A percentile compares a stretch with the other conserved stretches of the same genome.
Evolutionary conservation across 2,888 invertebrate genomes (phyloP).

Genomic region (Eudasyphora cyanicolor): DNA sequence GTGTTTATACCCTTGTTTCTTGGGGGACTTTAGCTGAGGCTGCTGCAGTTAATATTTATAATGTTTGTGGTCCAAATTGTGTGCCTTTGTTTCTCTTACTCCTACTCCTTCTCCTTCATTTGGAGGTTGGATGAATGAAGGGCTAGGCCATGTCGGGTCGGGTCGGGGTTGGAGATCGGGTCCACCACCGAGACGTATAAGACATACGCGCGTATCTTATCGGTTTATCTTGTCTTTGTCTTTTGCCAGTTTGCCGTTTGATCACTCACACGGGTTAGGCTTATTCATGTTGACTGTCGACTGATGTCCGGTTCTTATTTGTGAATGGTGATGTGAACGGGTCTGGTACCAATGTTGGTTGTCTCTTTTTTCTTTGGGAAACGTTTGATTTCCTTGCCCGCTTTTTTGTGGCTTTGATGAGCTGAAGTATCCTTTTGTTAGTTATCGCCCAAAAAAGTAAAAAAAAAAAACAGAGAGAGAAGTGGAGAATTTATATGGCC

Average conservation of each 20-base stretch:
- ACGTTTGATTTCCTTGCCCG: conserved; percentile 32
- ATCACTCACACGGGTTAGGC: conserved; percentile 71
- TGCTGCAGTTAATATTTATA: conserved; percentile 66
- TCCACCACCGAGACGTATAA: conserved; percentile 17
- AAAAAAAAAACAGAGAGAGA: background rate
- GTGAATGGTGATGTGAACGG: conserved; percentile 56
- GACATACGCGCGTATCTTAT: conserved; percentile 76
- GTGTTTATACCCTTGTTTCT: conserved; percentile 62
- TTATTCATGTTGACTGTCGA: conserved; percentile 74
- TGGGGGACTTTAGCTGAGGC: conserved; percentile 49
- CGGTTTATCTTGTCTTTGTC: conserved; percentile 66
- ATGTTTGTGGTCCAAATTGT: conserved; percentile 76
- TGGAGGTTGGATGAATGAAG: conserved; percentile 57
- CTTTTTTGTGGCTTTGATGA: conserved; percentile 54
- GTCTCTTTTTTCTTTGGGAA: conserved; percentile 50
- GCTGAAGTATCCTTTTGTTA: conserved; percentile 63
- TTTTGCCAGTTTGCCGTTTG: conserved; percentile 58
- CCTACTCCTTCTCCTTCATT: conserved; percentile 52
- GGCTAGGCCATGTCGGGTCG: background rate
- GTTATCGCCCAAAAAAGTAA: conserved; percentile 46
- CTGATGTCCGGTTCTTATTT: conserved; percentile 49
- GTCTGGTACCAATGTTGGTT: conserved; percentile 53
- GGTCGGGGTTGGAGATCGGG: no score
- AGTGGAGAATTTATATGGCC: conserved; percentile 73
- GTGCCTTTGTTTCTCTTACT: conserved; percentile 36